A percentile compares a stretch with the other conserved stretches of the same genome.
Conservation (phyloP, 2,888 invertebrate genomes). For the Apamea epomidion region DNA sequence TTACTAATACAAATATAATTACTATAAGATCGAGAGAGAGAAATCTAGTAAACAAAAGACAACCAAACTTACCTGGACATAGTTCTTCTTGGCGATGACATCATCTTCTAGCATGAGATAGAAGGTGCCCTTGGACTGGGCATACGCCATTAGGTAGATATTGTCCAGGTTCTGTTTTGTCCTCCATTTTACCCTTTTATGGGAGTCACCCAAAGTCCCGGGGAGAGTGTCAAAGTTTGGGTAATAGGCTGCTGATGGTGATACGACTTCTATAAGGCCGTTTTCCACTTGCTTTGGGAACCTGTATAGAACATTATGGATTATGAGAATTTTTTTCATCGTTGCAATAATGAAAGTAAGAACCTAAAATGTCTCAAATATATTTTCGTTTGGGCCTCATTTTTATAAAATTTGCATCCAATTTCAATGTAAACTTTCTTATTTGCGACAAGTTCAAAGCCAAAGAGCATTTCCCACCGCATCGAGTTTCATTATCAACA, state of each 20-base stretch:
- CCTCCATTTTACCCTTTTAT: constrained; percentile 96
- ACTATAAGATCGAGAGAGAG: background rate
- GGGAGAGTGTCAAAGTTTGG: constrained; percentile 95
- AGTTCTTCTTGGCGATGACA: constrained; percentile 96
- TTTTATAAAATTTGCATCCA: background rate
- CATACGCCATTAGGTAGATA: constrained; percentile 98
- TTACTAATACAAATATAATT: background rate
- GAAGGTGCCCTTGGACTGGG: constrained; percentile 96
- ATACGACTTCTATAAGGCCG: constrained; percentile 96
- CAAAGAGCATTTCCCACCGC: background rate
- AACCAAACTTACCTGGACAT: constrained; percentile 93
- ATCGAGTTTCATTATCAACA: background rate
- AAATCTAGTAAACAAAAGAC: background rate
- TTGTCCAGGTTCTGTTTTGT: constrained; percentile 99
- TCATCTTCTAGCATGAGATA: constrained; percentile 99
- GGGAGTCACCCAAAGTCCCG: constrained; percentile 95
- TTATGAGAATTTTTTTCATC: background rate
- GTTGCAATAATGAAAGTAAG: background rate
- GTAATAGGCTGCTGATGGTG: constrained; percentile 96
- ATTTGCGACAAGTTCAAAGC: background rate
- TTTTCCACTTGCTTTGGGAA: constrained; percentile 94
- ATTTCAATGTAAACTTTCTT: background rate
- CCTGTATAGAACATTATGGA: constrained; percentile 81
- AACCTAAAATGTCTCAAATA: background rate
- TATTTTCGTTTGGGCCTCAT: background rate